A percentile compares a stretch with the other conserved stretches of the same genome.
phyloP scores from a whole-genome alignment of 2,113 vertebrate genomes.

The Suncus etruscus region DNA sequence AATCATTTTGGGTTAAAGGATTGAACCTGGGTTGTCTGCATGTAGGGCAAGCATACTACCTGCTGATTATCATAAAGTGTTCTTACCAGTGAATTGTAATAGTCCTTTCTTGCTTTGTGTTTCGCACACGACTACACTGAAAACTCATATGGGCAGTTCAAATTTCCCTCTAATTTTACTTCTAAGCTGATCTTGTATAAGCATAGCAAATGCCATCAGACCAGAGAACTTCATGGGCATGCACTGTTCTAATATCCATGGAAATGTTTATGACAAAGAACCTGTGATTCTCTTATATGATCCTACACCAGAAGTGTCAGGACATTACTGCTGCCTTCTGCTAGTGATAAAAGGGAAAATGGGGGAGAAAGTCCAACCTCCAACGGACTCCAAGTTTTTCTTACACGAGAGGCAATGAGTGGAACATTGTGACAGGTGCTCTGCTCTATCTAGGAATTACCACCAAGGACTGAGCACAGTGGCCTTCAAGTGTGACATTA shows the following conservation, averaged over 20 bases:
- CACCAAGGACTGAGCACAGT: background rate
- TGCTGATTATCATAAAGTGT: background rate
- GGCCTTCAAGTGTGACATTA: background rate
- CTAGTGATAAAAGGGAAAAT: background rate
- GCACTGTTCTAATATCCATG: background rate
- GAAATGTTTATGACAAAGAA: background rate
- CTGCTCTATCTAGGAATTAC: background rate
- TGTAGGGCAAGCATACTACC: too few relatives aligned
- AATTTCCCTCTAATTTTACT: background rate
- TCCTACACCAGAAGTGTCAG: background rate
- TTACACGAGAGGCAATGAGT: background rate
- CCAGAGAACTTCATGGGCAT: background rate
- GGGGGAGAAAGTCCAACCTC: background rate
- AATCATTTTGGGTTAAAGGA: too few relatives aligned
- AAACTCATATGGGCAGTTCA: background rate
- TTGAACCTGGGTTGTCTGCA: too few relatives aligned
- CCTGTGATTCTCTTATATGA: background rate
- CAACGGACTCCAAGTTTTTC: too few relatives aligned
- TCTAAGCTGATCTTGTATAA: background rate
- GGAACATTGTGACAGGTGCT: background rate
- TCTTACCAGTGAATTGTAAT: background rate
- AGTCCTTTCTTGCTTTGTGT: background rate
- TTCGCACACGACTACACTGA: background rate
- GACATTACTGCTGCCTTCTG: background rate
- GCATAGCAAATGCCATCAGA: background rate